These are phyloP conservation scores for Xanthia togata DNA, from an alignment of 2,888 invertebrate genomes.

Conservation along the genomic window DNA sequence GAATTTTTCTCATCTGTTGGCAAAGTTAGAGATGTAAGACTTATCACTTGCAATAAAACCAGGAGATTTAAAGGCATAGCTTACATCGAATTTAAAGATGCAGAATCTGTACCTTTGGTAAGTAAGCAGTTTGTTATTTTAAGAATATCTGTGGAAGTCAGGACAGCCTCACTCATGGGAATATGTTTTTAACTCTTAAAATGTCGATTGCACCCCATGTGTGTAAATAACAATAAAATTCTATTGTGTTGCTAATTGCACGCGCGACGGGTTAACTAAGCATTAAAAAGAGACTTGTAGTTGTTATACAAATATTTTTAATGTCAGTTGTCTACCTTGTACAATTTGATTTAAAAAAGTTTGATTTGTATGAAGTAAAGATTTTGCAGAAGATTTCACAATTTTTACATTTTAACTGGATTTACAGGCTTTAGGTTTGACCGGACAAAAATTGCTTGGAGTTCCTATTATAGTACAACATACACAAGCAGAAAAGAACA, in stretches of 20 bases:
- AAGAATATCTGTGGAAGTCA: not conserved
- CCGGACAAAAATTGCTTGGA: conserved; percentile 98
- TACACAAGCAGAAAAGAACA: conserved; percentile 98
- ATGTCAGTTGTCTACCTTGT: not conserved
- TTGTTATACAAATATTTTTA: not conserved
- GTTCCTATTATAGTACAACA: conserved; percentile 99
- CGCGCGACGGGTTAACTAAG: no score
- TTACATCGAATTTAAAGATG: conserved; percentile 99
- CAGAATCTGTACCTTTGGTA: conserved; percentile 98
- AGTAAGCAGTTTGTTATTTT: conserved; percentile 72
- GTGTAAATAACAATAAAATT: no score
- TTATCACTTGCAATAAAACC: conserved; percentile 99
- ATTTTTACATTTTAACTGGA: conserved; percentile 25
- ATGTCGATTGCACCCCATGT: no score
- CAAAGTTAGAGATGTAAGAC: conserved; percentile 98
- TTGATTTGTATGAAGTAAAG: not conserved
- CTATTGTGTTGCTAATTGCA: no score
- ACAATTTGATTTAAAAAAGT: no score
- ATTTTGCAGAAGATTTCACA: conserved; percentile 11
- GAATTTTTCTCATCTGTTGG: conserved; percentile 99
- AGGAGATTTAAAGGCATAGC: conserved; percentile 99
- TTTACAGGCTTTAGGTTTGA: conserved; percentile 96
- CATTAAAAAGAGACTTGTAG: not conserved
- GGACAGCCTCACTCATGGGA: not conserved
- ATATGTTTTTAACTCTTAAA: no score